These are phyloP conservation scores for Papilio dardanus DNA, from an alignment of 1,140 invertebrate genomes.

Conservation along the genomic window DNA sequence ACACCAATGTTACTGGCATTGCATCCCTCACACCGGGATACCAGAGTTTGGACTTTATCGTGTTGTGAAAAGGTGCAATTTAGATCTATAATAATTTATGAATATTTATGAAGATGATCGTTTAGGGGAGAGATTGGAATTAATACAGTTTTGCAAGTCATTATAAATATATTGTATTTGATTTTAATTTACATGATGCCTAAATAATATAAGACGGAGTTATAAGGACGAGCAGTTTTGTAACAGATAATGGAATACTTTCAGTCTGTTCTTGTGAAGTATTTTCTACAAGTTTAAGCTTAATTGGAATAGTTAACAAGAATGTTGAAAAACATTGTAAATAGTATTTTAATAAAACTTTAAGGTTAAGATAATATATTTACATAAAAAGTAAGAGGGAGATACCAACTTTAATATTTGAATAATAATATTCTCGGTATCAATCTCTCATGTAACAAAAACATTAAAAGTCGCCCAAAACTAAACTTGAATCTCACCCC, in stretches of 20 bases:
- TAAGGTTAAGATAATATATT: not conserved
- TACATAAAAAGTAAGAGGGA: not conserved
- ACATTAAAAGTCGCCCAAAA: not conserved
- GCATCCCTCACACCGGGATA: not conserved
- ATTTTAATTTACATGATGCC: constrained; percentile 6
- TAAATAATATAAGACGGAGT: not conserved
- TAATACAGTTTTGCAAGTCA: constrained; percentile 24
- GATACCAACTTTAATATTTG: not conserved
- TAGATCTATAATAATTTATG: not conserved
- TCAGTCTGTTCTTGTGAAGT: not conserved
- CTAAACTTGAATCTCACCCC: not conserved
- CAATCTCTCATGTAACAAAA: not conserved
- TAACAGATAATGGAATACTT: not conserved
- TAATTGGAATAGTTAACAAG: constrained; percentile 4
- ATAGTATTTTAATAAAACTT: not conserved
- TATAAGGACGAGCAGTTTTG: not conserved
- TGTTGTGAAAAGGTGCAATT: not conserved
- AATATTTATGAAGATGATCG: constrained; percentile 24
- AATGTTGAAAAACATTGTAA: not conserved
- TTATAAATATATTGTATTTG: constrained; percentile 27
- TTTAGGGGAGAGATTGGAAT: constrained; percentile 18
- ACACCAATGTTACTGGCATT: constrained; percentile 43
- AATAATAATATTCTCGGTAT: not conserved
- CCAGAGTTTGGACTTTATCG: not conserved
- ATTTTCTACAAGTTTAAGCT: not conserved